These are phyloP conservation scores for Mimachlamys varia DNA, from an alignment of 2,888 invertebrate species.

Conservation along the genomic window DNA sequence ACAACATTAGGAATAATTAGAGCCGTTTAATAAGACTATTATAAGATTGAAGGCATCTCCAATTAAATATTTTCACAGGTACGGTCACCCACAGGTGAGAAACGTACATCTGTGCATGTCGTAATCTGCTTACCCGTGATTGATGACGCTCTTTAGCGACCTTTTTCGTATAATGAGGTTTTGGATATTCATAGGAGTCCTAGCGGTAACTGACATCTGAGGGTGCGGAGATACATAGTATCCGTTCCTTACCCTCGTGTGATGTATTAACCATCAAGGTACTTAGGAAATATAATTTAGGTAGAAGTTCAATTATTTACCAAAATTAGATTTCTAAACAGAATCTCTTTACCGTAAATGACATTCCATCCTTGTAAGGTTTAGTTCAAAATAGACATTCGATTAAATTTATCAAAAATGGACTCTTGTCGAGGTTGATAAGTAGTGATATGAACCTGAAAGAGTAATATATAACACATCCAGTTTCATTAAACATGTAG, in stretches of 20 bases:
- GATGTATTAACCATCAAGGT: background rate
- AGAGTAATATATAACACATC: too few relatives aligned
- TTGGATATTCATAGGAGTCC: background rate
- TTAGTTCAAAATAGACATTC: too few relatives aligned
- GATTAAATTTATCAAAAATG: too few relatives aligned
- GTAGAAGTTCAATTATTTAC: conserved; percentile 13
- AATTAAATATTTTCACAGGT: background rate
- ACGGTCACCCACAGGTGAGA: background rate
- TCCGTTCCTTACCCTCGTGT: background rate
- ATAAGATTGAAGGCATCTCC: background rate
- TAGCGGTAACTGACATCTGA: background rate
- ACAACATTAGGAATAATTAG: background rate
- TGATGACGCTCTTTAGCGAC: background rate
- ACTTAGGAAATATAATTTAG: background rate
- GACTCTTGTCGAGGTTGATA: too few relatives aligned
- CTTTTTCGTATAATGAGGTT: background rate
- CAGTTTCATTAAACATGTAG: too few relatives aligned
- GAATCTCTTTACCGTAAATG: background rate
- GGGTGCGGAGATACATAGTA: conserved; percentile 21
- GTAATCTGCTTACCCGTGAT: background rate
- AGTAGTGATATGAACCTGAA: too few relatives aligned
- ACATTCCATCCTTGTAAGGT: background rate
- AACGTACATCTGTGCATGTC: background rate
- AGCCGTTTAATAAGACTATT: background rate
- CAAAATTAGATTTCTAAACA: background rate